A percentile compares a stretch with the other conserved stretches of the same genome.
Evolutionary conservation across 2,797 vertebrate genomes (phyloP).

Genomic region (Esox masquinongy): DNA sequence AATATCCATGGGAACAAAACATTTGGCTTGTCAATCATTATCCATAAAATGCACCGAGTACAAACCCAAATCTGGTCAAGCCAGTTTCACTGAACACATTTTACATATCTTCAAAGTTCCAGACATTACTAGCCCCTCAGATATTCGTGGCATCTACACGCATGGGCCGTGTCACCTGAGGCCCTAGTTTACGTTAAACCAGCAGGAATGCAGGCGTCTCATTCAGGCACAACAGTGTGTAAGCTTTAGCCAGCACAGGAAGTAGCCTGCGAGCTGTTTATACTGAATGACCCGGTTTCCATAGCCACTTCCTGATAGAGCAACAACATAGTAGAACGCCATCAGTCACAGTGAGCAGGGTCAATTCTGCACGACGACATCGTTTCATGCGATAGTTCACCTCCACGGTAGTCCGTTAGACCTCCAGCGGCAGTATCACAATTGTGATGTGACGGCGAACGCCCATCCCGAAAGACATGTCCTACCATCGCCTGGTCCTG

Average conservation of each 20-base stretch:
- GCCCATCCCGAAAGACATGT: conserved; percentile 39
- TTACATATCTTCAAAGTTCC: conserved; percentile 53
- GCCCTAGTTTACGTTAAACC: conserved; percentile 4
- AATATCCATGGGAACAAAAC: background rate
- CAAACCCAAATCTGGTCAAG: background rate
- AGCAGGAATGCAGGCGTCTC: conserved; percentile 22
- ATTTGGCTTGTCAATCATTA: background rate
- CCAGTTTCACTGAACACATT: background rate
- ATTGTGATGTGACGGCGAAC: conserved; percentile 41
- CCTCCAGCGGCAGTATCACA: background rate
- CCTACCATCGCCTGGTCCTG: conserved; percentile 50
- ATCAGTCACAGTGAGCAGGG: background rate
- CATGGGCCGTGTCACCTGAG: background rate
- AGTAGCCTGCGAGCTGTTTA: conserved; percentile 31
- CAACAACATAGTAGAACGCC: conserved; percentile 29
- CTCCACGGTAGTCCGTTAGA: background rate
- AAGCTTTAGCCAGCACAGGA: conserved; percentile 34
- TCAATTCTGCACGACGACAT: background rate
- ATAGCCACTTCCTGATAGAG: conserved; percentile 47
- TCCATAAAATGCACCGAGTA: background rate
- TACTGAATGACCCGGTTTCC: conserved; percentile 45
- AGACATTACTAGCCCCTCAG: conserved; percentile 39
- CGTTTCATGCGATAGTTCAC: background rate
- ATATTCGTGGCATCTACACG: conserved; percentile 15
- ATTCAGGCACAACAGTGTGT: conserved; percentile 8